These are phyloP conservation scores for Drosophila tani DNA, from an alignment of 1,140 invertebrate species.

Conservation along the genomic window DNA sequence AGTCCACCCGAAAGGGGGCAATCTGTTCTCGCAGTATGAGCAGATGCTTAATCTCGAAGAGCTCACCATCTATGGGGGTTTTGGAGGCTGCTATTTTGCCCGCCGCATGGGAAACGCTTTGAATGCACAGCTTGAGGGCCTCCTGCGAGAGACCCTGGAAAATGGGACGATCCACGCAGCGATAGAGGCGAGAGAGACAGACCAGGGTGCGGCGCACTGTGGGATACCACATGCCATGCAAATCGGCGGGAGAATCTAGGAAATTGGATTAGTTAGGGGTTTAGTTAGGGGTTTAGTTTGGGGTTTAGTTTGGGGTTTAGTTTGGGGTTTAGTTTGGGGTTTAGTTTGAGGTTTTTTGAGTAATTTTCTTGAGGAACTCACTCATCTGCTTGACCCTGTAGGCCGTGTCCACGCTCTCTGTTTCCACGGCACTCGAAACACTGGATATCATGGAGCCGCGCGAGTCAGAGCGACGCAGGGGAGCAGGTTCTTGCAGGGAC, in stretches of 20 bases:
- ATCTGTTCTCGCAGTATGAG: slow-evolving; percentile 99
- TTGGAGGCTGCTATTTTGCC: slow-evolving; percentile 89
- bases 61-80: slow-evolving; percentile 94
- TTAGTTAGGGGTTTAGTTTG: no score
- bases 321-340: fast-evolving
- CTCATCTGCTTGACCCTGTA: slow-evolving; percentile 77
- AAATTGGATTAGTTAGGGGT: no score
- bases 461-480: slow-evolving; percentile 88
- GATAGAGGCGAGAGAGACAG: slow-evolving; percentile 96
- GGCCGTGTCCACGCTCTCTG: slow-evolving; percentile 76
- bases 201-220: slow-evolving; percentile 97
- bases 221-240: slow-evolving; percentile 99
- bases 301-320: neutral
- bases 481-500: slow-evolving; percentile 88
- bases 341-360: neutral
- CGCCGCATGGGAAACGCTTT: slow-evolving; percentile 93
- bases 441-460: slow-evolving; percentile 89
- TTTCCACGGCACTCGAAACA: slow-evolving; percentile 85
- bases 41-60: slow-evolving; percentile 99
- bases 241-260: slow-evolving; percentile 94
- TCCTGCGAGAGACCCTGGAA: slow-evolving; percentile 99
- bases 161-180: slow-evolving; percentile 97
- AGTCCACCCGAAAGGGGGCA: slow-evolving; percentile 98
- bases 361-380: neutral
- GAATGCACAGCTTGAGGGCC: slow-evolving; percentile 95